Conservation (phyloP, 2,888 invertebrate species). For the Spatulosminthurus flaviceps region DNA sequence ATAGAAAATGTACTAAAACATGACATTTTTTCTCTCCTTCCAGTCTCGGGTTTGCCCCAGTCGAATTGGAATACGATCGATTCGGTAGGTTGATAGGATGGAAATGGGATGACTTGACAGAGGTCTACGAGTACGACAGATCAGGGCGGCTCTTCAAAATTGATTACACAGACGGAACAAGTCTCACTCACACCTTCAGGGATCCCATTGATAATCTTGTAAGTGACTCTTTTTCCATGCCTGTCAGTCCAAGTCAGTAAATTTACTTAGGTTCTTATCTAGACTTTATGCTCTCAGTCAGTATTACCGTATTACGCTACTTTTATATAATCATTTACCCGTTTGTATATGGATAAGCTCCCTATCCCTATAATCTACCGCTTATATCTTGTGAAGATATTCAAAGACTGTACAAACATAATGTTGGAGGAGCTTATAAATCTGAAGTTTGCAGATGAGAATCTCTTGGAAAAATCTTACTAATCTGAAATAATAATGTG, state of each 20-base stretch:
- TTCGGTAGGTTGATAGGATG: constrained; percentile 88
- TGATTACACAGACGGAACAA: constrained; percentile 88
- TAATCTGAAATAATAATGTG: too few relatives aligned
- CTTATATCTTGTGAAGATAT: too few relatives aligned
- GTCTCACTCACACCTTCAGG: constrained; percentile 90
- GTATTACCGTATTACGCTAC: too few relatives aligned
- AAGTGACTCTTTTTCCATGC: constrained; percentile 63
- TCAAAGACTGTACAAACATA: too few relatives aligned
- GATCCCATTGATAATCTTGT: constrained; percentile 86
- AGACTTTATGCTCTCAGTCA: too few relatives aligned
- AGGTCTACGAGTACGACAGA: constrained; percentile 89
- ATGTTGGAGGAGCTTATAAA: too few relatives aligned
- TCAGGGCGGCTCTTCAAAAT: constrained; percentile 90
- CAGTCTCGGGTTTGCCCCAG: constrained; percentile 83
- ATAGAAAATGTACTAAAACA: neutral
- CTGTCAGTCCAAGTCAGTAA: neutral
- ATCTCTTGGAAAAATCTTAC: too few relatives aligned
- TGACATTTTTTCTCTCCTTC: constrained; percentile 24
- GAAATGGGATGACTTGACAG: constrained; percentile 92
- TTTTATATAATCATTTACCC: too few relatives aligned
- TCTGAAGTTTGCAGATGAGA: too few relatives aligned
- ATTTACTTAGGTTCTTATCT: neutral
- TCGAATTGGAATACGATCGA: constrained; percentile 90
- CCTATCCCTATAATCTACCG: too few relatives aligned
- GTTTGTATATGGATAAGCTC: too few relatives aligned